Evolutionary conservation across 2,888 invertebrate species (phyloP).

Genomic region (Eueremaeus valkanovi): DNA sequence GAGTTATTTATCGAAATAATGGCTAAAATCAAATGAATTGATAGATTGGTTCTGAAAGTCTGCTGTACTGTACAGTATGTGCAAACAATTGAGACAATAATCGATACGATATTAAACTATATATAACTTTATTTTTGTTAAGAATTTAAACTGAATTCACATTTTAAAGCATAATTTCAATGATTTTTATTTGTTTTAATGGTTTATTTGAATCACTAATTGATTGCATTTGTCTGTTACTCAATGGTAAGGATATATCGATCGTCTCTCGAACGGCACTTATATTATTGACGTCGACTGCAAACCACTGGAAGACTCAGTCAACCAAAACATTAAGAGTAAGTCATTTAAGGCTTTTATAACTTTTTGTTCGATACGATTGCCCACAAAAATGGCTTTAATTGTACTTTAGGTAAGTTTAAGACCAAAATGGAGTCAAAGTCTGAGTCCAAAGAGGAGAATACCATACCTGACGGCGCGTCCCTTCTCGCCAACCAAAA

Average conservation of each 20-base stretch:
- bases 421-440: neutral
- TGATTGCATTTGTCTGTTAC: neutral
- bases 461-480: constrained; percentile 12
- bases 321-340: neutral
- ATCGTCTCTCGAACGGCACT: constrained; percentile 1
- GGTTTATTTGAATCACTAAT: neutral
- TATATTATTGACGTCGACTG: neutral
- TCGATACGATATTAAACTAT: neutral
- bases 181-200: neutral
- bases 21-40: too few species aligned
- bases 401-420: constrained; percentile 15
- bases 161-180: neutral
- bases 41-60: too few species aligned
- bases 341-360: neutral
- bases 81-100: neutral
- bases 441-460: constrained; percentile 22
- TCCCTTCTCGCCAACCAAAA: constrained; percentile 3
- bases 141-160: neutral
- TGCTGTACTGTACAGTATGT: too few species aligned
- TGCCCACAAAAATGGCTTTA: neutral
- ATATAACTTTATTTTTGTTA: constrained; percentile 7
- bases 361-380: neutral
- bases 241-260: constrained; percentile 20
- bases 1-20: too few species aligned
- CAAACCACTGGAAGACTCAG: neutral